phyloP scores from a whole-genome alignment of 2,113 vertebrate species.

The Miniopterus natalensis region DNA sequence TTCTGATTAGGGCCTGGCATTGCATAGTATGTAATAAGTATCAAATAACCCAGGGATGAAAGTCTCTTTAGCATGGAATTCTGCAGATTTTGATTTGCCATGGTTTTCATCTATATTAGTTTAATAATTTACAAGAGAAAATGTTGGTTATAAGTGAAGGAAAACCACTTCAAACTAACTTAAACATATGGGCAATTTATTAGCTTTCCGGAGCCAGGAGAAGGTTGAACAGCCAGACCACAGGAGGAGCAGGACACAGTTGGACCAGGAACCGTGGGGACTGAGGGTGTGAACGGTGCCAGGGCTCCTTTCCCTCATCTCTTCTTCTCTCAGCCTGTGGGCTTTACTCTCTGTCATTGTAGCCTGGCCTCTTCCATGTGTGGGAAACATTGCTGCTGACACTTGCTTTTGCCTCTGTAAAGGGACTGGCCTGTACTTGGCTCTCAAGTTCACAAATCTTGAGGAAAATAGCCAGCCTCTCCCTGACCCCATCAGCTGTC shows the following conservation, averaged over 20 bases:
- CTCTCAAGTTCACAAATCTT: neutral
- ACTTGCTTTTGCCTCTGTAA: neutral
- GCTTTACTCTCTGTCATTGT: neutral
- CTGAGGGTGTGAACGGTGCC: neutral
- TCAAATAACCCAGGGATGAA: neutral
- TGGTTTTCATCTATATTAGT: conserved; percentile 44
- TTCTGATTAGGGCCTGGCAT: neutral
- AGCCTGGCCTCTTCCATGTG: neutral
- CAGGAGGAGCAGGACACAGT: conserved; percentile 11
- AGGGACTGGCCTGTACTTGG: neutral
- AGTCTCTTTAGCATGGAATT: conserved; percentile 26
- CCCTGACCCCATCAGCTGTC: neutral
- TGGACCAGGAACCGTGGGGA: neutral
- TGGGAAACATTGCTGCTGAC: neutral
- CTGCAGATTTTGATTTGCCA: conserved; percentile 53
- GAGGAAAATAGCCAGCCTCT: neutral
- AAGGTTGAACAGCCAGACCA: conserved; percentile 26
- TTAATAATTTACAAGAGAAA: conserved; percentile 62
- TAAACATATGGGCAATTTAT: conserved; percentile 47
- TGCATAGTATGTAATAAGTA: neutral
- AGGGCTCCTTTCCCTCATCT: neutral
- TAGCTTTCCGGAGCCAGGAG: conserved; percentile 44
- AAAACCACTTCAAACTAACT: conserved; percentile 66
- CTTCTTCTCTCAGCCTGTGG: neutral
- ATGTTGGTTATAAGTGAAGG: conserved; percentile 52